A percentile compares a stretch with the other conserved stretches of the same genome.
phyloP scores from a whole-genome alignment of 2,113 vertebrate species.

The Etia nguti region DNA sequence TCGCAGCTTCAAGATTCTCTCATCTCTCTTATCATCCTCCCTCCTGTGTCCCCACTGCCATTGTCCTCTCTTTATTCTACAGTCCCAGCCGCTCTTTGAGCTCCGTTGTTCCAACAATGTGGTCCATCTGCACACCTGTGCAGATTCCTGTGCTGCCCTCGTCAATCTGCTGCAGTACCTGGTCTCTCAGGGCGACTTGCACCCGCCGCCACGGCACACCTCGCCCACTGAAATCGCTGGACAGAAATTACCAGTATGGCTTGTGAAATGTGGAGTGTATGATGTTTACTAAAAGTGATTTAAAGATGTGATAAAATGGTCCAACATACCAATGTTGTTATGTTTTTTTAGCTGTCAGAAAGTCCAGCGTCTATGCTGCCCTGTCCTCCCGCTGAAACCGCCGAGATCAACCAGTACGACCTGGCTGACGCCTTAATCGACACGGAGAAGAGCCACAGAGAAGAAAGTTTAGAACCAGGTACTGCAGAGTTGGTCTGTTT shows the following conservation, averaged over 20 bases:
- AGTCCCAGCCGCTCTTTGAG: constrained; percentile 88
- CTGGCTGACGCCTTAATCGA: constrained; percentile 87
- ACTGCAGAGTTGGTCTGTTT: not conserved
- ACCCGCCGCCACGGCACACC: constrained; percentile 79
- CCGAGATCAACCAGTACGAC: constrained; percentile 89
- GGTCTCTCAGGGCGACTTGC: constrained; percentile 81
- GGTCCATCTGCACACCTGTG: constrained; percentile 86
- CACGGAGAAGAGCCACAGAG: constrained; percentile 73
- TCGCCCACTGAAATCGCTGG: constrained; percentile 88
- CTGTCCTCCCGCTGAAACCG: constrained; percentile 81
- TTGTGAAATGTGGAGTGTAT: not conserved
- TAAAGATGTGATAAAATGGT: not conserved
- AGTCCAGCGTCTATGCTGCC: constrained; percentile 74
- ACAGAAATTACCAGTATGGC: constrained; percentile 83
- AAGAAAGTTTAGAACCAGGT: constrained; percentile 73
- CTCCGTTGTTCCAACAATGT: constrained; percentile 91
- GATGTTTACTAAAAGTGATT: not conserved
- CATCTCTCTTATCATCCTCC: not conserved
- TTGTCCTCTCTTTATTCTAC: not conserved
- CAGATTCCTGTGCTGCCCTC: constrained; percentile 85
- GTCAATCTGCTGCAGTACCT: constrained; percentile 87
- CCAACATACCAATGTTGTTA: not conserved
- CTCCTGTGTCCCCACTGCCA: not conserved
- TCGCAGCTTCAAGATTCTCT: fast-evolving
- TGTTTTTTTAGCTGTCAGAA: constrained; percentile 77